These are phyloP conservation scores for Volucella zonaria DNA, from an alignment of 2,888 invertebrate species.

Conservation along the genomic window DNA sequence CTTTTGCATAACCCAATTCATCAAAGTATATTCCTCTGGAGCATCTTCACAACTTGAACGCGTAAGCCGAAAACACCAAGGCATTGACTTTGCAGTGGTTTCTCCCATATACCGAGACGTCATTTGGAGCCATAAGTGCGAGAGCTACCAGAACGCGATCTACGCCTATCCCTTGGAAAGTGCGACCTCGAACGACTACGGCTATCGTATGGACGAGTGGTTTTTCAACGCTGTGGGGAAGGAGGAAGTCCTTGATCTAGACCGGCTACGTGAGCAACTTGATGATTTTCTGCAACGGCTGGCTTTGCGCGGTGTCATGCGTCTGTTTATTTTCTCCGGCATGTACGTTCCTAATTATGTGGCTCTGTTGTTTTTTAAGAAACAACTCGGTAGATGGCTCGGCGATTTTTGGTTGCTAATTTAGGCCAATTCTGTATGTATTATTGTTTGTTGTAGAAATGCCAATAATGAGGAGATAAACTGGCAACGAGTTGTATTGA, in stretches of 20 bases:
- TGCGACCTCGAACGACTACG: constrained; percentile 81
- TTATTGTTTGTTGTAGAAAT: constrained; percentile 24
- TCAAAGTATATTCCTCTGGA: constrained; percentile 97
- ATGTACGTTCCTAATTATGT: constrained; percentile 54
- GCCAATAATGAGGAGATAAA: constrained; percentile 1
- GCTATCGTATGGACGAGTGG: constrained; percentile 33
- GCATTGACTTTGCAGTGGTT: constrained; percentile 93
- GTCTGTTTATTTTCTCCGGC: constrained; percentile 72
- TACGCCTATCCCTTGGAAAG: constrained; percentile 85
- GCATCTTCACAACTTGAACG: constrained; percentile 97
- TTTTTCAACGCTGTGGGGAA: constrained; percentile 41
- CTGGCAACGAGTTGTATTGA: constrained; percentile 13
- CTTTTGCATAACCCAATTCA: constrained; percentile 93
- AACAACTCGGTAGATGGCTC: neutral
- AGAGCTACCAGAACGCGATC: constrained; percentile 87
- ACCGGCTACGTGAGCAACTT: constrained; percentile 61
- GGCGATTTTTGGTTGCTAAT: neutral
- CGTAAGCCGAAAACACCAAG: constrained; percentile 97
- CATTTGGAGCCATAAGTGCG: constrained; percentile 89
- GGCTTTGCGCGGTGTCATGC: constrained; percentile 68
- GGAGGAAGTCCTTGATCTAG: constrained; percentile 54
- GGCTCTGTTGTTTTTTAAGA: neutral
- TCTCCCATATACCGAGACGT: constrained; percentile 88
- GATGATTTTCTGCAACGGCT: constrained; percentile 70
- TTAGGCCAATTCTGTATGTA: neutral